A percentile compares a stretch with the other conserved stretches of the same genome.
phyloP scores from a whole-genome alignment of 1,140 invertebrate species.

The Doryteuthis pealeii region DNA sequence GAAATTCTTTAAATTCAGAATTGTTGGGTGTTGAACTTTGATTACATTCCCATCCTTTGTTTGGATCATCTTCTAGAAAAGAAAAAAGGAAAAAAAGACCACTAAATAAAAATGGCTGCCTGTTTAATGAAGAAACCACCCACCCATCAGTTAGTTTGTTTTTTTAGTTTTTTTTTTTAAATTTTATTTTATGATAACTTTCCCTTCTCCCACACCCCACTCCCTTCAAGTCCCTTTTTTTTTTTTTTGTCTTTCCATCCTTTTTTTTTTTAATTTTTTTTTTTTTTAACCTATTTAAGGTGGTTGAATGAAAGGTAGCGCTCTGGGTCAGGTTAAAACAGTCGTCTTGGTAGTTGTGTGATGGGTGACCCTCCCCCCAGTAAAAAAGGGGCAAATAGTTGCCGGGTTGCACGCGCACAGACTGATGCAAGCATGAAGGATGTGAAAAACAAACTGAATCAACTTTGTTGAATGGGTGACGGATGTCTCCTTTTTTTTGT shows the following conservation, averaged over 20 bases:
- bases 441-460: constrained; percentile 9
- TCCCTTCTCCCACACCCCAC: not conserved
- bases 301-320: not conserved
- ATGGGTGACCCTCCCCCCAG: not conserved
- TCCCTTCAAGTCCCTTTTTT: not conserved
- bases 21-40: too few relatives aligned
- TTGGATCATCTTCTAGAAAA: not conserved
- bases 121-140: not conserved
- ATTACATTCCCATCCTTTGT: not conserved
- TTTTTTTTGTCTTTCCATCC: not conserved
- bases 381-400: not conserved
- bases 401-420: not conserved
- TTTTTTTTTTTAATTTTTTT: not conserved
- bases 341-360: not conserved
- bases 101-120: not conserved
- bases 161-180: too few relatives aligned
- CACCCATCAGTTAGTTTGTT: too few relatives aligned
- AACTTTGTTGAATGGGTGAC: constrained; percentile 9
- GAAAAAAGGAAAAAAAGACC: not conserved
- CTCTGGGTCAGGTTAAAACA: not conserved
- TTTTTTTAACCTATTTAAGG: not conserved
- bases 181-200: not conserved
- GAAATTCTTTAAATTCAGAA: too few relatives aligned
- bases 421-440: constrained; percentile 5
- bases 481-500: constrained; percentile 6